phyloP scores from a whole-genome alignment of 2,888 invertebrate genomes.

The Megastigmus dorsalis region DNA sequence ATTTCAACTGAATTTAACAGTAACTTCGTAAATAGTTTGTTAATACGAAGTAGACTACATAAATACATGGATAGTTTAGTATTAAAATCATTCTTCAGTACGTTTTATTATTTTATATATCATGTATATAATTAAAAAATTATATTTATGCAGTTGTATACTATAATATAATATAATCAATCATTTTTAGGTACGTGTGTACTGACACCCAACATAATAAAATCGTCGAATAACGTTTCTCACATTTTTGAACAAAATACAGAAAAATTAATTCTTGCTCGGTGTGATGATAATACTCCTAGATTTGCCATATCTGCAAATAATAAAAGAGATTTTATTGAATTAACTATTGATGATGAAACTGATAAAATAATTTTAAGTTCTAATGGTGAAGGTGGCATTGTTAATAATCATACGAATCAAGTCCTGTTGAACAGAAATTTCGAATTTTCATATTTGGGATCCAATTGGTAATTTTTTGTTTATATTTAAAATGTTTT shows the following conservation, averaged over 20 bases:
- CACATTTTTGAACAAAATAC: conserved; percentile 58
- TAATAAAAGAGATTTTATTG: conserved; percentile 59
- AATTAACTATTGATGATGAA: conserved; percentile 65
- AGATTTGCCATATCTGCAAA: conserved; percentile 65
- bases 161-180: too few species aligned
- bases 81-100: conserved; percentile 66
- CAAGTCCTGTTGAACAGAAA: conserved; percentile 62
- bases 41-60: conserved; percentile 67
- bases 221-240: conserved; percentile 64
- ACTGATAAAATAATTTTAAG: conserved; percentile 64
- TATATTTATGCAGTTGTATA: too few species aligned
- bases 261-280: conserved; percentile 67
- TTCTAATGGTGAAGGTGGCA: conserved; percentile 61
- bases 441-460: conserved; percentile 64
- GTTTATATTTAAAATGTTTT: conserved; percentile 14
- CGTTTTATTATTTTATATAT: conserved; percentile 48
- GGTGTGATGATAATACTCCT: conserved; percentile 69
- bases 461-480: conserved; percentile 66
- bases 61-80: conserved; percentile 66
- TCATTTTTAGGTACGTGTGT: conserved; percentile 65
- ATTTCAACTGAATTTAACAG: conserved; percentile 62
- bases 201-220: conserved; percentile 62
- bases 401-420: conserved; percentile 66
- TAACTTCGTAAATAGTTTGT: conserved; percentile 64
- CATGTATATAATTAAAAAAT: too few species aligned